Conservation (phyloP, 2,888 invertebrate genomes). For the Drosophila antonietae region DNA sequence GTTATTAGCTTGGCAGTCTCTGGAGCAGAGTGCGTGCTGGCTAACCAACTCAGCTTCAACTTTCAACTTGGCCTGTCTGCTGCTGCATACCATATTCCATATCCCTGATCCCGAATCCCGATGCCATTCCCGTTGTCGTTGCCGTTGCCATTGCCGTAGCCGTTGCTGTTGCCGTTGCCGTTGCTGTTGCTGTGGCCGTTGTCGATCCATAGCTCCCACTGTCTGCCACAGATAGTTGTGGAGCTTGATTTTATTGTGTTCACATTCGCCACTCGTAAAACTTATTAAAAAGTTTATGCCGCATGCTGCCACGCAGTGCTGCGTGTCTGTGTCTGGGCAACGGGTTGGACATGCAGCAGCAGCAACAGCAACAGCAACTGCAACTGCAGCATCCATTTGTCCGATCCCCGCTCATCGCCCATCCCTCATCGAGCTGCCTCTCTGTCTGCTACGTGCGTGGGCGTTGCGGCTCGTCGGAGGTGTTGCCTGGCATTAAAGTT, state of each 20-base stretch:
- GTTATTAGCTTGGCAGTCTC: slow-evolving; percentile 67
- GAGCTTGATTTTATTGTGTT: slow-evolving; percentile 76
- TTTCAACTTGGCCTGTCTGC: slow-evolving; percentile 30
- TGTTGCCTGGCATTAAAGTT: slow-evolving; percentile 51
- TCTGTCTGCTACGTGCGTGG: slow-evolving; percentile 54
- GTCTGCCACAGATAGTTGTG: slow-evolving; percentile 54
- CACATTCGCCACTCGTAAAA: slow-evolving; percentile 80
- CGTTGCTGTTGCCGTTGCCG: not conserved
- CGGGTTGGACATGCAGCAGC: slow-evolving; percentile 34
- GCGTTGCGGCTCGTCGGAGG: slow-evolving; percentile 38
- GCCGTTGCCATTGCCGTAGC: not conserved
- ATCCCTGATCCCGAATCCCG: slow-evolving; percentile 14
- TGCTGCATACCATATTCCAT: slow-evolving; percentile 9
- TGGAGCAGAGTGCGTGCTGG: slow-evolving; percentile 45
- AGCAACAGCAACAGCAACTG: slow-evolving; percentile 14
- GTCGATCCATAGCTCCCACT: slow-evolving; percentile 24
- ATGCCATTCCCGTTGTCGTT: not conserved
- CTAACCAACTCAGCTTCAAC: slow-evolving; percentile 33
- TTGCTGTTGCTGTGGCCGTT: not conserved
- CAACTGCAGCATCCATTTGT: slow-evolving; percentile 28
- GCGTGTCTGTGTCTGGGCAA: slow-evolving; percentile 41
- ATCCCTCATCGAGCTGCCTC: not conserved
- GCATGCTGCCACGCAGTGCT: slow-evolving; percentile 55
- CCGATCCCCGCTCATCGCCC: not conserved
- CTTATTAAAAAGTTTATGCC: slow-evolving; percentile 79